Evolutionary conservation across 2,888 invertebrate genomes (phyloP).

Genomic region (Phyllotreta cruciferae): DNA sequence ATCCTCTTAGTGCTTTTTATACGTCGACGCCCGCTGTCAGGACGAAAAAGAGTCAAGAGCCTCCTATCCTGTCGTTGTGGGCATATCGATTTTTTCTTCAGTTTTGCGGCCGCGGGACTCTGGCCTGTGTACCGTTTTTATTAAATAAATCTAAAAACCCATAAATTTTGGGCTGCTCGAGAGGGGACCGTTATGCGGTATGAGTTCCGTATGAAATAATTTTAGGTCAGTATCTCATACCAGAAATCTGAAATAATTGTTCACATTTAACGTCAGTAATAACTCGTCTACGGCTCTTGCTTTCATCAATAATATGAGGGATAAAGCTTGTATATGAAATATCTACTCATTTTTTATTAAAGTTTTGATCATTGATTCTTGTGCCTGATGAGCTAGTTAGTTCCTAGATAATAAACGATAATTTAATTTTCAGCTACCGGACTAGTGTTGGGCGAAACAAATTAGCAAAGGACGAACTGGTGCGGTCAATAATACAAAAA

Average conservation of each 20-base stretch:
- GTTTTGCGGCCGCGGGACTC: constrained; percentile 12
- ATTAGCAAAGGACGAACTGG: constrained; percentile 25
- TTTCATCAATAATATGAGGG: too few species aligned
- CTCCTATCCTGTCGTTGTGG: background rate
- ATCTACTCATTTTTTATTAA: too few species aligned
- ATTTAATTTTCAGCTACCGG: background rate
- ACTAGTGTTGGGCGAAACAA: constrained; percentile 16
- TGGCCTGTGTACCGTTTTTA: constrained; percentile 23
- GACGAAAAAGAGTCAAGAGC: constrained; percentile 3
- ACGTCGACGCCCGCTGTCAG: constrained; percentile 15
- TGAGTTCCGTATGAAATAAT: background rate
- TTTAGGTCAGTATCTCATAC: constrained; percentile 4
- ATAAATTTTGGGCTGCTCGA: constrained; percentile 24
- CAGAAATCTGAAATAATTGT: too few species aligned
- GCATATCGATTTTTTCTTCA: constrained; percentile 22
- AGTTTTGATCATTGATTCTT: too few species aligned
- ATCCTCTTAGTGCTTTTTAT: constrained; percentile 19
- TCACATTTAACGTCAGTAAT: too few species aligned
- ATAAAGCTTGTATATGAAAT: too few species aligned
- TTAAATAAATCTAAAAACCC: constrained; percentile 22
- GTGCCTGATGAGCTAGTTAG: too few species aligned
- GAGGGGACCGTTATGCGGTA: background rate
- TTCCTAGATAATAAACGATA: background rate
- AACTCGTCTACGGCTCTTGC: too few species aligned
- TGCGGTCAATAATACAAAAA: constrained; percentile 33